Percentiles rank a stretch among this genome's conserved stretches.
These are phyloP conservation scores for Oscheius sp. DNA, from an alignment of 1,140 invertebrate genomes.

Conservation along the genomic window DNA sequence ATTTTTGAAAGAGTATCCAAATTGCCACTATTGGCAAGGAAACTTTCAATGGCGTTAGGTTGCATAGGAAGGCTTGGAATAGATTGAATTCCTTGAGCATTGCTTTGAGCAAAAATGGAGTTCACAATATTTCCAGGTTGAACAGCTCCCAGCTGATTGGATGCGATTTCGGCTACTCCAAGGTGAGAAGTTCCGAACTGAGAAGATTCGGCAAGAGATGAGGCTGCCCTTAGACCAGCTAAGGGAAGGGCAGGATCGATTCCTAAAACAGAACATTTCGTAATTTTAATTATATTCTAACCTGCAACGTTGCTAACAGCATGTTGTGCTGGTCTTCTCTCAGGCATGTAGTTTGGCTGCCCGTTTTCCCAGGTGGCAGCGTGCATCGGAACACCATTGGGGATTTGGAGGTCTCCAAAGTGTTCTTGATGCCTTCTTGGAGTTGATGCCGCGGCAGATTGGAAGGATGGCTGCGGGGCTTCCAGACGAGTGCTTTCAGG, in stretches of 20 bases:
- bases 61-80: slow-evolving; percentile 18
- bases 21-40: slow-evolving; percentile 33
- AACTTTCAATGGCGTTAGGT: slow-evolving; percentile 25
- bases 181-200: slow-evolving; percentile 3
- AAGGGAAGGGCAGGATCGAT: slow-evolving; percentile 1
- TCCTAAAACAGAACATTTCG: background rate
- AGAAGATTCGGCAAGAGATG: background rate
- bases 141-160: background rate
- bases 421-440: background rate
- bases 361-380: background rate
- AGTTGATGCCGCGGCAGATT: too few relatives aligned
- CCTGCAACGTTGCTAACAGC: slow-evolving; percentile 11
- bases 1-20: slow-evolving; percentile 42
- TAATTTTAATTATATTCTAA: too few relatives aligned
- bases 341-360: background rate
- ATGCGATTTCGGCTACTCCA: background rate
- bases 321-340: slow-evolving; percentile 5
- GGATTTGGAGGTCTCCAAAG: background rate
- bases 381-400: slow-evolving; percentile 15
- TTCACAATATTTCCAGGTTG: slow-evolving; percentile 49
- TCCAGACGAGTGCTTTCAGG: background rate
- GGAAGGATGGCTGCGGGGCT: background rate
- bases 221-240: background rate
- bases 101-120: slow-evolving; percentile 48
- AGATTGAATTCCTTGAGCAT: slow-evolving; percentile 27